These are phyloP conservation scores for Aphelinus atriplicis DNA, from an alignment of 1,140 invertebrate species.

Conservation along the genomic window DNA sequence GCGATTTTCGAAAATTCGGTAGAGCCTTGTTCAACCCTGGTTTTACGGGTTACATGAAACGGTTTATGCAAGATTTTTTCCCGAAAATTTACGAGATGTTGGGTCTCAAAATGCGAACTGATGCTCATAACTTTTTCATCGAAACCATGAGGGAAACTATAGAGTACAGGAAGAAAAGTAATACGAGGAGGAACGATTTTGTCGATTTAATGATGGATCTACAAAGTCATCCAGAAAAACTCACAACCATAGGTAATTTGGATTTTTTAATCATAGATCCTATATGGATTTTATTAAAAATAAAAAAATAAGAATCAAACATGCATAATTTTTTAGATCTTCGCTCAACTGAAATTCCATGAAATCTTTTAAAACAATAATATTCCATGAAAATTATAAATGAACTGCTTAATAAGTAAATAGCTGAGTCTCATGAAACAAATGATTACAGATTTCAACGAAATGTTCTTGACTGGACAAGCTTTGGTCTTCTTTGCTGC, in stretches of 20 bases:
- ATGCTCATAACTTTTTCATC: conserved; percentile 63
- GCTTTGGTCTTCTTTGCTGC: conserved; percentile 70
- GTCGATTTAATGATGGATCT: conserved; percentile 67
- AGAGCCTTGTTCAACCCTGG: conserved; percentile 49
- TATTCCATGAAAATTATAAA: conserved; percentile 6
- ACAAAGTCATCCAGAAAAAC: conserved; percentile 56
- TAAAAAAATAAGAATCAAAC: conserved; percentile 47
- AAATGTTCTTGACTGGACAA: conserved; percentile 52
- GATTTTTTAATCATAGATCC: no score
- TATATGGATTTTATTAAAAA: no score
- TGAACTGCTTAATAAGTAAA: no score
- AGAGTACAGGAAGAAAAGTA: conserved; percentile 34
- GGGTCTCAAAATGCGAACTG: neutral
- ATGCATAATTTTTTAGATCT: conserved; percentile 45
- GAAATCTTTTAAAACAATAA: neutral
- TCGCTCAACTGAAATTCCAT: neutral
- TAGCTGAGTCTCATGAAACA: conserved; percentile 18
- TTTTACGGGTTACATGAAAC: no score
- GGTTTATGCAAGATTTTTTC: no score
- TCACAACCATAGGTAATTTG: conserved; percentile 27
- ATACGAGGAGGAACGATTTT: conserved; percentile 64
- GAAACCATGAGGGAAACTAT: conserved; percentile 59
- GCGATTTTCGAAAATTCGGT: conserved; percentile 64
- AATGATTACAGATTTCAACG: conserved; percentile 48
- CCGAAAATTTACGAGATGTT: no score